phyloP scores from a whole-genome alignment of 35 echinoderm and acorn worm species.

The Acanthaster planci region DNA sequence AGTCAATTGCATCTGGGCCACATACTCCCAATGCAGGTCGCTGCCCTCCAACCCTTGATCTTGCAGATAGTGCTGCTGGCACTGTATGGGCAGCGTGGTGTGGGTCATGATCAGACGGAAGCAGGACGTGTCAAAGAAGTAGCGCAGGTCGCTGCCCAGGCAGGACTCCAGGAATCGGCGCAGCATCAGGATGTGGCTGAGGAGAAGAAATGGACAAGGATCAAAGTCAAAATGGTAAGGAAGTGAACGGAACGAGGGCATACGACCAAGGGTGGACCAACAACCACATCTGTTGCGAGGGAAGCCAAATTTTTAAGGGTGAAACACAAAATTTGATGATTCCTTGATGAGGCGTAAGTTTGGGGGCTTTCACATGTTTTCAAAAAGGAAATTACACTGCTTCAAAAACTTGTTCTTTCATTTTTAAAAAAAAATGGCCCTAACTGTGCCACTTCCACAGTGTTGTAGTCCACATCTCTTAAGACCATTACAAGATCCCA shows the following conservation, averaged over 20 bases:
- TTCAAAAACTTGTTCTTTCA: too few species aligned
- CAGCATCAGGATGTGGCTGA: conserved; percentile 66
- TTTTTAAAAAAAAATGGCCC: too few species aligned
- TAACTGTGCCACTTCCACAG: too few species aligned
- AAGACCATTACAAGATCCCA: too few species aligned
- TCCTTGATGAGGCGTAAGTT: too few species aligned
- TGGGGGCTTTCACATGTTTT: too few species aligned
- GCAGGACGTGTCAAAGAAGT: conserved; percentile 66
- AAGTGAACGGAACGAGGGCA: background rate
- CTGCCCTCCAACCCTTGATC: conserved; percentile 54
- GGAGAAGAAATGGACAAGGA: background rate
- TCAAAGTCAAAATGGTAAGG: background rate
- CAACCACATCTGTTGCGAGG: too few species aligned
- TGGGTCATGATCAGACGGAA: conserved; percentile 68
- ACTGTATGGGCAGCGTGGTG: conserved; percentile 30
- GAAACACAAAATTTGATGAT: too few species aligned
- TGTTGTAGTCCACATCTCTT: too few species aligned
- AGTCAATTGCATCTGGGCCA: background rate
- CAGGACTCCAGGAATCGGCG: conserved; percentile 73
- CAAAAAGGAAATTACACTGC: too few species aligned
- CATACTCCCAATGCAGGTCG: conserved; percentile 43
- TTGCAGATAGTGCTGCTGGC: conserved; percentile 44
- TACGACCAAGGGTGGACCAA: too few species aligned
- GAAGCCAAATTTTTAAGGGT: background rate
- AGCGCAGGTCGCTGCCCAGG: conserved; percentile 48